Evolutionary conservation across 1,140 invertebrate genomes (phyloP), one percentile per base, ranked within the genome.

Genomic region (Armadillidium nasatum): DNA sequence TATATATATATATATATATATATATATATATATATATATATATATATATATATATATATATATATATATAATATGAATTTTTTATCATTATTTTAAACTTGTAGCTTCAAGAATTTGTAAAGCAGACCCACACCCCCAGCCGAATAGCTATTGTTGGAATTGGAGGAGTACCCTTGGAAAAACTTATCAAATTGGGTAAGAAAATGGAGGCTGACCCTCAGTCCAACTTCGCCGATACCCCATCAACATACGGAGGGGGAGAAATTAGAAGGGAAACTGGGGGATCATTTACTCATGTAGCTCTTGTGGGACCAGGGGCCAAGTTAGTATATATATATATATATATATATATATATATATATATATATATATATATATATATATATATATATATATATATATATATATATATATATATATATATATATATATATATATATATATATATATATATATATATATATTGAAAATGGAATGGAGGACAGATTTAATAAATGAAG

Each of bases 1-100:
- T 50, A 50, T 50, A 50, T 50, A 50, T 50, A 50, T 50, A 50
- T 50, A 50, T 50, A 50, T 50, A 50, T 50, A 50, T 50, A 50
- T 50, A 50, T 50, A 50, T 50, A 50, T 50, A 50, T 50, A 50
- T 50, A 50, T 50, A 50, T 15, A 50, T 50, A 50, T 15, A 50
- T 50, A 50, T 50, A 50, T 15, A 50, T 50, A 50, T 50, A 50
- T 50, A 50, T 50, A 50, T 50, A 50, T 15, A 15, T 15, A 50
- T 10, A 50, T 15, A n/a, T n/a, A n/a, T n/a, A n/a, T n/a, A n/a
- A n/a, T n/a, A n/a, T n/a, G n/a, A n/a, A n/a, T n/a, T n/a, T 50
- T n/a, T n/a, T n/a, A n/a, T n/a, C n/a, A n/a, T n/a, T n/a, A n/a
- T n/a, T n/a, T n/a, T n/a, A n/a, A n/a, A n/a, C n/a, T n/a, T n/a